Percentiles rank a stretch among this genome's conserved stretches.
These are phyloP conservation scores for Ciconia stormi DNA, from an alignment of 2,113 vertebrate genomes.

Conservation along the genomic window DNA sequence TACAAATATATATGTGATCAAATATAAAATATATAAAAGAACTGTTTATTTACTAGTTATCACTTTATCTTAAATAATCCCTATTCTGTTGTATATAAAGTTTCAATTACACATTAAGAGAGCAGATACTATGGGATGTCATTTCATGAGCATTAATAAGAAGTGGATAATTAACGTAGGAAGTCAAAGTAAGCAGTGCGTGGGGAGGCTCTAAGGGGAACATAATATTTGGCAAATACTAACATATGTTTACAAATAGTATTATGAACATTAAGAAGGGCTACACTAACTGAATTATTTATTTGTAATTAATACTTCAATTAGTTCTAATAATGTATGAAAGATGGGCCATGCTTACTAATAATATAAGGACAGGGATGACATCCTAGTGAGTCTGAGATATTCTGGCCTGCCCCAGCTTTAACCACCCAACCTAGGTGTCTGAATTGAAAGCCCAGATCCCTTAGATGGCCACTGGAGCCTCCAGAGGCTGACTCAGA, in stretches of 20 bases:
- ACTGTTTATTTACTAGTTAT: background rate
- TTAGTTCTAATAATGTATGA: background rate
- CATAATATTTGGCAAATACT: background rate
- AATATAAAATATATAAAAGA: background rate
- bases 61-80: background rate
- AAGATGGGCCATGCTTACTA: background rate
- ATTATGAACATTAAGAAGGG: background rate
- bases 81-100: background rate
- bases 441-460: background rate
- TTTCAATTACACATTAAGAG: background rate
- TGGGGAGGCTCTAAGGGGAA: background rate
- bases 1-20: no score
- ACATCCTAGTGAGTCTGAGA: background rate
- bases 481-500: background rate
- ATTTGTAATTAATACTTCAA: background rate
- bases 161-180: background rate
- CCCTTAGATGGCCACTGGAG: background rate
- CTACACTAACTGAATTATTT: background rate
- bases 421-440: background rate
- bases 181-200: background rate
- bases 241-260: background rate
- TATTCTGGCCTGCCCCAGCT: background rate
- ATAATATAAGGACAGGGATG: background rate
- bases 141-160: background rate
- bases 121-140: background rate